These are phyloP conservation scores for Agrotis exclamationis DNA, from an alignment of 2,888 invertebrate genomes.

Conservation along the genomic window DNA sequence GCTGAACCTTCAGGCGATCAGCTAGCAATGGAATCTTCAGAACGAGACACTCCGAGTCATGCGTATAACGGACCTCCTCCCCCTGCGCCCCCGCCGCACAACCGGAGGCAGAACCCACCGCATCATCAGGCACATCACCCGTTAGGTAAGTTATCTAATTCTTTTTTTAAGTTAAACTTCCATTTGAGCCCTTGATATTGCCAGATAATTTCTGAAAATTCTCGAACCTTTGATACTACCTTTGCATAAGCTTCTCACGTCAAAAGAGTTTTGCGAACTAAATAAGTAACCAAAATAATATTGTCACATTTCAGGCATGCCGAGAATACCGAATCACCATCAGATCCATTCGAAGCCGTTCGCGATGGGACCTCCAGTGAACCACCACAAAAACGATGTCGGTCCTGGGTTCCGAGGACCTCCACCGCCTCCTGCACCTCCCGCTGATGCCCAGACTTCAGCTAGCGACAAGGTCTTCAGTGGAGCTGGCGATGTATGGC, in stretches of 20 bases:
- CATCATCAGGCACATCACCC: conserved; percentile 92
- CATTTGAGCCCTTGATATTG: neutral
- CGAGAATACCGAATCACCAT: conserved; percentile 88
- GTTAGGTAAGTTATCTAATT: conserved; percentile 75
- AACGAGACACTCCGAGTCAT: conserved; percentile 91
- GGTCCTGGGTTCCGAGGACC: conserved; percentile 94
- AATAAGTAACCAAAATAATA: neutral
- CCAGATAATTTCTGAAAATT: neutral
- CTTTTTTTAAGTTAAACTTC: neutral
- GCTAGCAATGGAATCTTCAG: conserved; percentile 93
- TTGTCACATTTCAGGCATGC: conserved; percentile 82
- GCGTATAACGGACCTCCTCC: conserved; percentile 90
- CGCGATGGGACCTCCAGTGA: conserved; percentile 86
- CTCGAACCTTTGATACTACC: no score
- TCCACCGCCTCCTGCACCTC: conserved; percentile 88
- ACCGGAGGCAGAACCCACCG: conserved; percentile 94
- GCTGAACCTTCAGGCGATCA: conserved; percentile 92
- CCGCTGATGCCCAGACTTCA: conserved; percentile 89
- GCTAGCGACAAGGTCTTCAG: conserved; percentile 92
- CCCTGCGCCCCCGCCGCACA: conserved; percentile 93
- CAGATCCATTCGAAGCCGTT: conserved; percentile 88
- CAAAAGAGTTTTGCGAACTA: neutral
- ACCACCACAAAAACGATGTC: conserved; percentile 87
- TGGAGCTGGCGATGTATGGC: conserved; percentile 95
- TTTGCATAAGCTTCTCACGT: no score